phyloP scores from a whole-genome alignment of 2,888 invertebrate genomes.

The Teinopalpus imperialis region DNA sequence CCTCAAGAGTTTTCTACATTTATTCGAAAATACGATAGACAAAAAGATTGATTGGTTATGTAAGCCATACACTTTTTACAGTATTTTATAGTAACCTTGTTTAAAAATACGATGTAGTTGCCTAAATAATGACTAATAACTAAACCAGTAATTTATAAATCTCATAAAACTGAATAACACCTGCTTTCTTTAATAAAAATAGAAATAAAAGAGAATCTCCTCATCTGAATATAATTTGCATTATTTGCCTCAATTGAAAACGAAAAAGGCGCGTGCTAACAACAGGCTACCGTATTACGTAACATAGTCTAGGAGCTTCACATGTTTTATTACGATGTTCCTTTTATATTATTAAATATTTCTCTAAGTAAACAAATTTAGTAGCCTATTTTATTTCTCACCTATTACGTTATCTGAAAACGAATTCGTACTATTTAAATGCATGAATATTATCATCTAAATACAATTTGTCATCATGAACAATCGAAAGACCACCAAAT shows the following conservation, averaged over 20 bases:
- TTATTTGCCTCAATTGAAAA: constrained; percentile 44
- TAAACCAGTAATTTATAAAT: background rate
- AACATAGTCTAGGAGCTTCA: constrained; percentile 45
- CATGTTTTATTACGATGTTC: background rate
- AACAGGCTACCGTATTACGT: constrained; percentile 56
- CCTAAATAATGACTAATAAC: too few relatives aligned
- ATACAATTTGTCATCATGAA: too few relatives aligned
- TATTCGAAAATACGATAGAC: too few relatives aligned
- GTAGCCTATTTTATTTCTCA: constrained; percentile 1
- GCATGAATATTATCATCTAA: too few relatives aligned
- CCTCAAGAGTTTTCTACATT: too few relatives aligned
- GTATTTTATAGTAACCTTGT: too few relatives aligned
- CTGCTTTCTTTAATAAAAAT: constrained; percentile 8
- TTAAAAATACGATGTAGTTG: too few relatives aligned
- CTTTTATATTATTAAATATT: background rate
- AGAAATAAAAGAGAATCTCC: constrained; percentile 28
- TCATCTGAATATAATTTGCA: constrained; percentile 37
- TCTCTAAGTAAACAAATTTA: background rate
- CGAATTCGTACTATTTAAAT: too few relatives aligned
- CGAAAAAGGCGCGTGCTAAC: constrained; percentile 35
- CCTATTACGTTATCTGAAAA: background rate
- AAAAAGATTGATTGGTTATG: too few relatives aligned
- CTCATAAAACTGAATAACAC: background rate
- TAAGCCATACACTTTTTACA: too few relatives aligned
- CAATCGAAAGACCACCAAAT: too few relatives aligned